Base-by-base conservation (phyloP, 2,888 invertebrate species). In the Choristoneura rosaceana region DNA sequence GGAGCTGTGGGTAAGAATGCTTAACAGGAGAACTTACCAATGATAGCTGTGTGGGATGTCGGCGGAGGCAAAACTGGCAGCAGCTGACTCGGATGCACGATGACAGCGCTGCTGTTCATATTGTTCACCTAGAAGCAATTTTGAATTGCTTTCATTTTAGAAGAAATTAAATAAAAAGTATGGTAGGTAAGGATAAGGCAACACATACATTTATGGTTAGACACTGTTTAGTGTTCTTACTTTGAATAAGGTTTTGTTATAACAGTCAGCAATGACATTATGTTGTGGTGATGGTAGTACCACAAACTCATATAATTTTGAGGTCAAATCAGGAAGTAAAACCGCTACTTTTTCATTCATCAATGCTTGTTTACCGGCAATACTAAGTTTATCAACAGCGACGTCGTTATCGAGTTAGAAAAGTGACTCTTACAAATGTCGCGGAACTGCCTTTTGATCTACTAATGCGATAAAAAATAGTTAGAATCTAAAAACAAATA, bases 21-120 rank as follows among this genome's bases (percentile, higher is more conserved):
- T 52, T 4, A 52, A 8, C 3, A 25, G 7, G 52, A 15, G 17
- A 70, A 83, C 89, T 91, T 77, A 94, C 94, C 94, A 75, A 93
- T 92, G 73, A 94, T 94, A 65, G 90, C 87, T 1, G 94, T 91
- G 79, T 93, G 93, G 10, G 92, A 90, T 5, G 92, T 91, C 4
- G 93, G 93, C 59, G 94, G 94, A 17, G 96, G 96, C 81, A 97
- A 85, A 45, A 97, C 96, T 17, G 97, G 97, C 78, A 97, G 93
- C 82, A 98, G 90, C 85, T 98, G 97, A 76, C 96, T 97, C 43
- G 97, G 97, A 81, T 97, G 96, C 66, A 97, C 97, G 85, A 97
- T 97, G 70, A 97, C 97, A 71, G 97, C 97, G 84, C 93, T 94
- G 75, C 82, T 91, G 79, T 89, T 91, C 50, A 90, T 84, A 75